Percentiles rank a stretch among this genome's conserved stretches.
Conservation (phyloP, 2,797 vertebrate species). For the Siniperca undulata region DNA sequence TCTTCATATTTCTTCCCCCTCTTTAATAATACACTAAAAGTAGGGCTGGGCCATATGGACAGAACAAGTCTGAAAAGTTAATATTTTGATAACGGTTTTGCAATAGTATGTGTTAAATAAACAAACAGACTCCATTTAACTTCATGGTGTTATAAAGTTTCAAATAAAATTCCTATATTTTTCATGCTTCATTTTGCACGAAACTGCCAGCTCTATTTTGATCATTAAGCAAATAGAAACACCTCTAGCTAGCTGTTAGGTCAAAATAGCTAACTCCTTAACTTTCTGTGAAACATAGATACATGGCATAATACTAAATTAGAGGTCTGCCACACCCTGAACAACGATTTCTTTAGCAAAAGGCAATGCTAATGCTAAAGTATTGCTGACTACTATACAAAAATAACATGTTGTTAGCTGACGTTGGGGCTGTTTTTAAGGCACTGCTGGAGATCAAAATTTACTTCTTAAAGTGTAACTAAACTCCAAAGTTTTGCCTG, state of each 20-base stretch:
- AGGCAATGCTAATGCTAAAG: too few relatives aligned
- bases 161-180: background rate
- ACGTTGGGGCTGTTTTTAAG: background rate
- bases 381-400: background rate
- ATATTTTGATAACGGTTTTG: background rate
- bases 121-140: background rate
- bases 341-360: background rate
- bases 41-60: background rate
- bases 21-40: background rate
- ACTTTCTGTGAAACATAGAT: background rate
- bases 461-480: too few relatives aligned
- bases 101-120: background rate
- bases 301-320: too few relatives aligned
- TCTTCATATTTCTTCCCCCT: too few relatives aligned
- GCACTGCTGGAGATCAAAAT: too few relatives aligned
- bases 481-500: too few relatives aligned
- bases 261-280: background rate
- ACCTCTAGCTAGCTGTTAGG: too few relatives aligned
- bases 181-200: too few relatives aligned
- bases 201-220: background rate
- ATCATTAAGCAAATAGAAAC: background rate
- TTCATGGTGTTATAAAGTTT: background rate
- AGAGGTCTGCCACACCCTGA: background rate
- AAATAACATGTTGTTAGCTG: background rate
- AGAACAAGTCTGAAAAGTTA: background rate